These are phyloP conservation scores for Torymus auratus DNA, from an alignment of 2,888 invertebrate genomes.

Conservation along the genomic window DNA sequence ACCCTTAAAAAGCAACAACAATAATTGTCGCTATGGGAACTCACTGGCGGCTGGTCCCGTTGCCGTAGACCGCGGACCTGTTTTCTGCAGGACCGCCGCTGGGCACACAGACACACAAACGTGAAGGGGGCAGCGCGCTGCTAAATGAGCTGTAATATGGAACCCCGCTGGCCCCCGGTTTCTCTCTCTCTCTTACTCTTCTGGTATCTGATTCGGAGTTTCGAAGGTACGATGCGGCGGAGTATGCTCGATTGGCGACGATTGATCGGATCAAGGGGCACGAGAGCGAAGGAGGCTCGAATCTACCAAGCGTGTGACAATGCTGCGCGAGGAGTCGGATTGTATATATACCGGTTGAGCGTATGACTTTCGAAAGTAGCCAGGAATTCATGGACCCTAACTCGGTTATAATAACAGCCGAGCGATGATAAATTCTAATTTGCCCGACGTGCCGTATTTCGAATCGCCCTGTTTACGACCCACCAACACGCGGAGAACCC, in stretches of 20 bases:
- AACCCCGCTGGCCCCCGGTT: conserved; percentile 72
- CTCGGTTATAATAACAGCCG: no score
- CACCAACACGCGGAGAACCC: background rate
- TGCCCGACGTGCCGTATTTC: no score
- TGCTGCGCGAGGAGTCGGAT: no score
- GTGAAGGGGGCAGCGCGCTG: conserved; percentile 73
- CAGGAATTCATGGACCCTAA: background rate
- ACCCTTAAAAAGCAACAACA: background rate
- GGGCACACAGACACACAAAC: conserved; percentile 26
- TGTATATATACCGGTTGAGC: no score
- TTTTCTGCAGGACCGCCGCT: conserved; percentile 44
- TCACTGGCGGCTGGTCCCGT: conserved; percentile 47
- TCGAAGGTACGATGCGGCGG: background rate
- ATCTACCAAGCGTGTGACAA: no score
- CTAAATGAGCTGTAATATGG: conserved; percentile 76
- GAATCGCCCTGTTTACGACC: background rate
- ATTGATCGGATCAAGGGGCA: conserved; percentile 7
- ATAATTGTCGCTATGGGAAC: conserved; percentile 54
- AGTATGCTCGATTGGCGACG: conserved; percentile 17
- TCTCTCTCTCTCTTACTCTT: conserved; percentile 43
- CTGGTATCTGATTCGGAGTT: background rate
- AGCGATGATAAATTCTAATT: no score
- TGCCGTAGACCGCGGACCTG: conserved; percentile 41
- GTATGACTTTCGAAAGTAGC: no score
- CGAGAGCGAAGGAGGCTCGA: no score